Evolutionary conservation across 1,140 invertebrate genomes (phyloP), one percentile per base, ranked within the genome.

Genomic region (Sinella curviseta): DNA sequence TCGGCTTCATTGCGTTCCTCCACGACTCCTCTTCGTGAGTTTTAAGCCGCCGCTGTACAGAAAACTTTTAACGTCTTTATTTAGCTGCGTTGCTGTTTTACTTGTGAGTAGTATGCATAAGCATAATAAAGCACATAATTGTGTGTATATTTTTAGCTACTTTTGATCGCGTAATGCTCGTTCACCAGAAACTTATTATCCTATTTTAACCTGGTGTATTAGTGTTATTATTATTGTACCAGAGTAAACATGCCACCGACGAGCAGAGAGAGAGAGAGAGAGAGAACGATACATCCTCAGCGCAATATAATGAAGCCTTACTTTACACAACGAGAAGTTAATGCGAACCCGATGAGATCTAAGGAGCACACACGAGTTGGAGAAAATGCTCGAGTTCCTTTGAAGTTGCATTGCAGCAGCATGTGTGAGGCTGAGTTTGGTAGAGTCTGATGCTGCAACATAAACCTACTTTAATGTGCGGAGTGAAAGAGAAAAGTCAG

Each of bases 1-100:
- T 12, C 57, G 4, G 57, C 57, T 60, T 60, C 57, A 60, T 60
- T 60, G 57, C 57, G 57, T 60, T 60, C 57, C 57, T n/a, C 57
- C 12, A 12, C 24, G 57, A 26, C 39, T 48, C 39, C 39, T 48
- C 20, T 8, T 48, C 39, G 39, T 8, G 8, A 48, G 8, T 48
- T 20, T 12, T 48, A 48, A 8, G 20, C 39, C 39, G 39, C 39
- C 39, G 39, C 39, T 20, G 20, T 20, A 8, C 39, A 48, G 39
- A 48, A 20, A 48, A 48, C 39, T 48, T 48, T 48, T 48, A 48
- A 48, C 39, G 20, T 48, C 39, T 48, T 48, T 20, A 48, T 48
- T 48, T 48, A 48, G 39, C 39, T 48, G 39, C 20, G 39, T 48
- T 8, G 8, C 8, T 48, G 39, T 48, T 48, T 48, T 8, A 20